Evolutionary conservation across 2,113 vertebrate species (phyloP).

Genomic region (Spea bombifrons): DNA sequence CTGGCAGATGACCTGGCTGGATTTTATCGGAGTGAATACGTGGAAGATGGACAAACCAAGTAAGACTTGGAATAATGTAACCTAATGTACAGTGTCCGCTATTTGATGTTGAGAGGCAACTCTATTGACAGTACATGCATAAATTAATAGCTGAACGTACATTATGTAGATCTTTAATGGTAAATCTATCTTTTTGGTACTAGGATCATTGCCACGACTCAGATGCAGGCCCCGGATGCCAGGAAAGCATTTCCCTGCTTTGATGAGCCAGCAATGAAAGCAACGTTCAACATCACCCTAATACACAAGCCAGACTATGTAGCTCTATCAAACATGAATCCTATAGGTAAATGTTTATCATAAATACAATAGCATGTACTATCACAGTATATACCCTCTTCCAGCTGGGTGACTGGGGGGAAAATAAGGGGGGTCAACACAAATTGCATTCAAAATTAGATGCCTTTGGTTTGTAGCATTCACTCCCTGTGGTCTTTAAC

Average conservation of each 20-base stretch:
- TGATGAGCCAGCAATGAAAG: conserved; percentile 91
- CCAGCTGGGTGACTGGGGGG: no score
- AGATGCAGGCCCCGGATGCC: conserved; percentile 84
- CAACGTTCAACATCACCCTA: conserved; percentile 74
- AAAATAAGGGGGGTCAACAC: no score
- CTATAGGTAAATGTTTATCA: conserved; percentile 58
- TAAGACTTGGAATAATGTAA: conserved; percentile 61
- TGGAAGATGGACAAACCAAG: conserved; percentile 61
- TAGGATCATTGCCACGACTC: conserved; percentile 87
- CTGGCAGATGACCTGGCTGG: conserved; percentile 83
- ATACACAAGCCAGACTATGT: conserved; percentile 53
- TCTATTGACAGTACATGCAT: no score
- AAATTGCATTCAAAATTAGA: no score
- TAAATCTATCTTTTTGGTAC: conserved; percentile 24
- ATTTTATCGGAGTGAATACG: conserved; percentile 92
- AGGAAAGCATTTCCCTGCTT: conserved; percentile 94
- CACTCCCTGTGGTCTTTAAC: no score
- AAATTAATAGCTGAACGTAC: no score
- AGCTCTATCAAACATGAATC: conserved; percentile 82
- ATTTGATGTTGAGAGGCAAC: no score
- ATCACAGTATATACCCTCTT: no score
- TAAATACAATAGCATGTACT: neutral
- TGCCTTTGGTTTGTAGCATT: no score
- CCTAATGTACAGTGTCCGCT: no score
- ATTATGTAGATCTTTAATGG: neutral